phyloP scores from a whole-genome alignment of 2,797 vertebrate genomes.

The Heliangelus exortis region DNA sequence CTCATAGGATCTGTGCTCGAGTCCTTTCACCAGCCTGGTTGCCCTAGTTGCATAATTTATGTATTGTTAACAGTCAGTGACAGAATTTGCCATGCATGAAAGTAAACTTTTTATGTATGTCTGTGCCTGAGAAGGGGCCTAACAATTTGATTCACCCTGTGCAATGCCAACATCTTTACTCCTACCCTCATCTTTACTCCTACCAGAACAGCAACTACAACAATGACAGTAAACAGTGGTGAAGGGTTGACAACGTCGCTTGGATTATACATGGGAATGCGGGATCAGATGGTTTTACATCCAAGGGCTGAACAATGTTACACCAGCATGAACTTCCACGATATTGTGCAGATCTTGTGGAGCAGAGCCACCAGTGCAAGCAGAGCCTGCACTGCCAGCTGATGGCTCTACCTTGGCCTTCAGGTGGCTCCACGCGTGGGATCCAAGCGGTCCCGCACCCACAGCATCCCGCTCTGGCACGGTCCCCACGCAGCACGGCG shows the following conservation, averaged over 20 bases:
- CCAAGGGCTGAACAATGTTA: rapidly evolving
- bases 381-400: rapidly evolving
- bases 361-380: rapidly evolving
- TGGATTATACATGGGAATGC: rapidly evolving
- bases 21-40: too few relatives aligned
- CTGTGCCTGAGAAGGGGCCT: background rate
- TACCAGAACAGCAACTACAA: background rate
- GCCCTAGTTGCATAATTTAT: slow-evolving; percentile 8
- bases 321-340: too few relatives aligned
- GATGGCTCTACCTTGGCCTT: background rate
- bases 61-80: background rate
- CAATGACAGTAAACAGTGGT: rapidly evolving
- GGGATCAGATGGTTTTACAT: background rate
- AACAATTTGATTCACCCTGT: rapidly evolving
- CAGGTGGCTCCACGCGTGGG: too few relatives aligned
- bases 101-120: background rate
- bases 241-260: background rate
- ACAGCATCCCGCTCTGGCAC: too few relatives aligned
- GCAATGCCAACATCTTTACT: too few relatives aligned
- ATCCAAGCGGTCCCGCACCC: too few relatives aligned
- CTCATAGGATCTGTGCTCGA: too few relatives aligned
- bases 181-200: background rate
- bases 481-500: too few relatives aligned
- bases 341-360: background rate
- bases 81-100: background rate